These are phyloP conservation scores for Rhinophrynus dorsalis DNA, from an alignment of 2,797 vertebrate species.

Conservation along the genomic window DNA sequence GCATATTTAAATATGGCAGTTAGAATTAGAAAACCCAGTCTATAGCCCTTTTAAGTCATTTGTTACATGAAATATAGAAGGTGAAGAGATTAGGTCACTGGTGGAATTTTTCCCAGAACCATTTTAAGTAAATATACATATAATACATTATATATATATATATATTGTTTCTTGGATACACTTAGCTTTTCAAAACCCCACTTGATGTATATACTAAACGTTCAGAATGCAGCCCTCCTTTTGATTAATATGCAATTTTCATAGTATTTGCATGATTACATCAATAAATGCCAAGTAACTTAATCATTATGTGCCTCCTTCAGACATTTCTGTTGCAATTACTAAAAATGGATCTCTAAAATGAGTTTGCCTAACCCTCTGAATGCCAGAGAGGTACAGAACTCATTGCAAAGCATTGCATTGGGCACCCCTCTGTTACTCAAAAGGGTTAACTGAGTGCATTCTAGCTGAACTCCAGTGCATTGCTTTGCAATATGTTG, in stretches of 20 bases:
- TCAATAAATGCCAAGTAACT: neutral
- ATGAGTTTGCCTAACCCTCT: too few relatives aligned
- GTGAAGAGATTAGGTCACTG: too few relatives aligned
- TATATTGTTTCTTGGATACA: slow-evolving; percentile 15
- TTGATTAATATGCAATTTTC: slow-evolving; percentile 15
- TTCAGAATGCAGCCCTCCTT: neutral
- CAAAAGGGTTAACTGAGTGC: too few relatives aligned
- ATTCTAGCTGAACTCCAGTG: too few relatives aligned
- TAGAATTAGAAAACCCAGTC: slow-evolving; percentile 24
- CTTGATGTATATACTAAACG: neutral
- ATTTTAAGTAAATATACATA: slow-evolving; percentile 32
- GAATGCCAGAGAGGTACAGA: too few relatives aligned
- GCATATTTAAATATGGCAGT: slow-evolving; percentile 24
- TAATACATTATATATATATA: too few relatives aligned
- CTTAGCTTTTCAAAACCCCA: neutral
- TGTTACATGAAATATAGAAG: slow-evolving; percentile 29
- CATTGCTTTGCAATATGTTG: too few relatives aligned
- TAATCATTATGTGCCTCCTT: too few relatives aligned
- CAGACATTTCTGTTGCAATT: too few relatives aligned
- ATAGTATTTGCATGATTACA: neutral
- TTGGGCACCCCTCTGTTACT: too few relatives aligned
- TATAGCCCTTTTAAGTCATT: slow-evolving; percentile 12
- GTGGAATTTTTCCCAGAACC: slow-evolving; percentile 36
- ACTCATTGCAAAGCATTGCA: too few relatives aligned
- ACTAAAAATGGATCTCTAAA: neutral